These are phyloP conservation scores for Rhingia rostrata DNA, from an alignment of 2,888 invertebrate genomes.

Conservation along the genomic window DNA sequence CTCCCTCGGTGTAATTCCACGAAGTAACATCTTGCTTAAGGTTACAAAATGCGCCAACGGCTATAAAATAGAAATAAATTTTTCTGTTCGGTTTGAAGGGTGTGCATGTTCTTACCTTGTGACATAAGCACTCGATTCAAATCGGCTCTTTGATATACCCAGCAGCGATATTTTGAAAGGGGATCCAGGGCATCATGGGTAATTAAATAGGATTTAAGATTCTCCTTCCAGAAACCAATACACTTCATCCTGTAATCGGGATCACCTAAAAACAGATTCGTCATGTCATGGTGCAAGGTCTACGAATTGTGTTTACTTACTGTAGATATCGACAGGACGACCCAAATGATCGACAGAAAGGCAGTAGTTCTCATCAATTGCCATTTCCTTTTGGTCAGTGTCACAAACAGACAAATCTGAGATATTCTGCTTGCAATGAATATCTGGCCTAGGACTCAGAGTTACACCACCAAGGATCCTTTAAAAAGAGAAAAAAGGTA, in stretches of 20 bases:
- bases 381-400: slow-evolving; percentile 96
- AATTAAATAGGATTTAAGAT: slow-evolving; percentile 96
- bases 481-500: slow-evolving; percentile 61
- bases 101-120: slow-evolving; percentile 81
- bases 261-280: slow-evolving; percentile 83
- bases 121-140: slow-evolving; percentile 93
- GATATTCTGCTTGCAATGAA: slow-evolving; percentile 95
- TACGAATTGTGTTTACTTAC: slow-evolving; percentile 53
- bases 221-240: slow-evolving; percentile 99
- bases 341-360: slow-evolving; percentile 98
- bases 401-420: slow-evolving; percentile 98
- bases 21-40: slow-evolving; percentile 95
- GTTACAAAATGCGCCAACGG: slow-evolving; percentile 95
- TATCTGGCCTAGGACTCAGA: slow-evolving; percentile 94
- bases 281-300: not conserved
- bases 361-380: slow-evolving; percentile 97
- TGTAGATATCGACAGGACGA: slow-evolving; percentile 97
- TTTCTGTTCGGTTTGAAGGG: not conserved
- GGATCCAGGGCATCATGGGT: slow-evolving; percentile 98
- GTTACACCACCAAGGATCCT: slow-evolving; percentile 98
- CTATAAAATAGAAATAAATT: slow-evolving; percentile 78
- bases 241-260: slow-evolving; percentile 98
- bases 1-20: slow-evolving; percentile 94
- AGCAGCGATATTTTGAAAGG: slow-evolving; percentile 96
- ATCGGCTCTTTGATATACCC: slow-evolving; percentile 98